phyloP scores from a whole-genome alignment of 2,888 invertebrate genomes.

The Polietes domitor region DNA sequence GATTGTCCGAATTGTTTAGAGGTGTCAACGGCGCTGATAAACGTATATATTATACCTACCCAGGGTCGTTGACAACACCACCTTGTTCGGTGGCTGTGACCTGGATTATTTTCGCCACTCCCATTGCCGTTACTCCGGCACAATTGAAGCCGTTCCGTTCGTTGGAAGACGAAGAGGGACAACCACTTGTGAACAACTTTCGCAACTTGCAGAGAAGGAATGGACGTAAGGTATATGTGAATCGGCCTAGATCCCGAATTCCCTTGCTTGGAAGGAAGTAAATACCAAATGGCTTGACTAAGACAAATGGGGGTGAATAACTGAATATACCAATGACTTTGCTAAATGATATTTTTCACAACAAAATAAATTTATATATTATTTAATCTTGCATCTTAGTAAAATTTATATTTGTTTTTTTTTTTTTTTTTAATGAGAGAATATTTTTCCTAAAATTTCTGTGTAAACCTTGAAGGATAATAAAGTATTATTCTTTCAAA shows the following conservation, averaged over 20 bases:
- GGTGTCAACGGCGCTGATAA: constrained; percentile 48
- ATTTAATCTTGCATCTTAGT: too few relatives aligned
- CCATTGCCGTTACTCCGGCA: constrained; percentile 53
- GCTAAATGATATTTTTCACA: too few relatives aligned
- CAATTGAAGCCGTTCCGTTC: constrained; percentile 62
- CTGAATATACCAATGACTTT: too few relatives aligned
- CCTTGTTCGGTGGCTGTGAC: constrained; percentile 69
- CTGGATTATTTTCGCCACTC: constrained; percentile 66
- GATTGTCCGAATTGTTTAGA: constrained; percentile 53
- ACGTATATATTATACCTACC: constrained; percentile 63
- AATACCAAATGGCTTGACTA: too few relatives aligned
- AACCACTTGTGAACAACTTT: constrained; percentile 68
- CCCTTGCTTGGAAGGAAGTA: neutral
- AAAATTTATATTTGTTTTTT: too few relatives aligned
- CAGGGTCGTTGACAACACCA: constrained; percentile 68
- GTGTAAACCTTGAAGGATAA: too few relatives aligned
- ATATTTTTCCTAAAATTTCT: too few relatives aligned
- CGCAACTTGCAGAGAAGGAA: constrained; percentile 66
- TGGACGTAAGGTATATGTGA: constrained; percentile 59
- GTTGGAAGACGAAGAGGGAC: constrained; percentile 62
- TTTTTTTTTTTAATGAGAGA: too few relatives aligned
- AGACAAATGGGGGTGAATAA: too few relatives aligned
- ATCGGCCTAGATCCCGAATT: neutral
- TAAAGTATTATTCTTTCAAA: too few relatives aligned
- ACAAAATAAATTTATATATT: too few relatives aligned